These are phyloP conservation scores for Leptoteleia sp. DNA, from an alignment of 1,140 invertebrate genomes.

Conservation along the genomic window DNA sequence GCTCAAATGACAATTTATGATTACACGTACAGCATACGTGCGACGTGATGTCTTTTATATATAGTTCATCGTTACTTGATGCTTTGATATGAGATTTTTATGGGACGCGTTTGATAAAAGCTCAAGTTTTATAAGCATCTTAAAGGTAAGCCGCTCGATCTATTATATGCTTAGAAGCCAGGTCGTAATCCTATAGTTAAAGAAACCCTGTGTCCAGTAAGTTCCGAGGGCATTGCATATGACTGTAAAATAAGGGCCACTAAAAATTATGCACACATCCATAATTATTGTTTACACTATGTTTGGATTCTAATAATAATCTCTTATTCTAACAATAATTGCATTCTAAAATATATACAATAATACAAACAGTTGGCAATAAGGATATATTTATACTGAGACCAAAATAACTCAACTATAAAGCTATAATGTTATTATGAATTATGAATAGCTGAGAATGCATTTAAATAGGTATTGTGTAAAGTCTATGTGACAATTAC, in stretches of 20 bases:
- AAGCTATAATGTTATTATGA: neutral
- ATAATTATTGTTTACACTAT: constrained; percentile 16
- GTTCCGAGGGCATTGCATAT: constrained; percentile 58
- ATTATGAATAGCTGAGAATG: neutral
- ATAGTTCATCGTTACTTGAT: constrained; percentile 23
- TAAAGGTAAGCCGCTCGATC: constrained; percentile 70
- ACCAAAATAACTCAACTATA: neutral
- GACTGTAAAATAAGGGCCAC: constrained; percentile 47
- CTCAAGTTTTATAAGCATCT: constrained; percentile 68
- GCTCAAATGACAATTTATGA: too few relatives aligned
- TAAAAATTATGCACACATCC: constrained; percentile 17
- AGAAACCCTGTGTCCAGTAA: constrained; percentile 72
- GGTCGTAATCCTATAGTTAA: constrained; percentile 73
- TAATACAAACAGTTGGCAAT: neutral
- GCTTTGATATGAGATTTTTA: constrained; percentile 56
- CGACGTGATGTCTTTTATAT: neutral
- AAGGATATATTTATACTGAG: neutral
- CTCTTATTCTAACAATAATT: too few relatives aligned
- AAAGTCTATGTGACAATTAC: too few relatives aligned
- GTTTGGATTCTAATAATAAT: too few relatives aligned
- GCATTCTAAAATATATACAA: too few relatives aligned
- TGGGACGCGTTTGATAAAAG: constrained; percentile 57
- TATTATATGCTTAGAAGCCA: constrained; percentile 76
- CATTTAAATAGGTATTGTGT: too few relatives aligned
- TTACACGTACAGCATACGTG: too few relatives aligned